Base-by-base conservation (phyloP, 2,888 invertebrate genomes). In the Liopterus haemorrhoidalis region DNA sequence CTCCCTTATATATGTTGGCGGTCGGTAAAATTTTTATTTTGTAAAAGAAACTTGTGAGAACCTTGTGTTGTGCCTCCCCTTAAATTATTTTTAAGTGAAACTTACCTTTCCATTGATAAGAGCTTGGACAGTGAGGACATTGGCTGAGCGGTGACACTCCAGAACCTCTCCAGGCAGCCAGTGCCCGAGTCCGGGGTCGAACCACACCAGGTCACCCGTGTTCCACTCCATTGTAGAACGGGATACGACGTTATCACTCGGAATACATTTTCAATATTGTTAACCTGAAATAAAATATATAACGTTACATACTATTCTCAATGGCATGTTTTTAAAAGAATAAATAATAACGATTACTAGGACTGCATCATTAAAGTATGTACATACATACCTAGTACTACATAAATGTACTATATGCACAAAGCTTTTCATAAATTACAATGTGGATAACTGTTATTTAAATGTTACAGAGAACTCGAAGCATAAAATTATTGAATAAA, bases 141-240 rank as follows among this genome's bases (percentile, higher is more conserved):
- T 84, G 41, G 92, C 91, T 31, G 90, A 87, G 49, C 85, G 80
- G 71, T 92, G 91, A 57, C 85, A 86, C 71, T 93, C 93, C 59
- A 88, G 74, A 52, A 94, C 85, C 70, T 89, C 87, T 46, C 93
- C 93, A 37, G 93, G 92, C 59, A 93, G 78, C 59, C 89, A 88
- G 68, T 91, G 88, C 55, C 89, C 84, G 58, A 90, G 79, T 28
- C 90, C 90, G 32, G 91, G 84, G 70, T 92, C 91, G 73, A 93
- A 93, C 93, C 93, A 93, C 62, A 93, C 88, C 68, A 91, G 76
- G 67, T 92, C 91, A 49, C 92, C 91, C 74, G 80, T 76, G 58
- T 73, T 69, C 82, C 82, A 82, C 66, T 82, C 81, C 63, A 66
- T 62, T 15, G 52, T 53, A n/a, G n/a, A n/a, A n/a, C n/a, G n/a